Evolutionary conservation across 2,888 invertebrate species (phyloP), one percentile per base, ranked within the genome.

Genomic region (Acanthosoma haemorrhoidale): DNA sequence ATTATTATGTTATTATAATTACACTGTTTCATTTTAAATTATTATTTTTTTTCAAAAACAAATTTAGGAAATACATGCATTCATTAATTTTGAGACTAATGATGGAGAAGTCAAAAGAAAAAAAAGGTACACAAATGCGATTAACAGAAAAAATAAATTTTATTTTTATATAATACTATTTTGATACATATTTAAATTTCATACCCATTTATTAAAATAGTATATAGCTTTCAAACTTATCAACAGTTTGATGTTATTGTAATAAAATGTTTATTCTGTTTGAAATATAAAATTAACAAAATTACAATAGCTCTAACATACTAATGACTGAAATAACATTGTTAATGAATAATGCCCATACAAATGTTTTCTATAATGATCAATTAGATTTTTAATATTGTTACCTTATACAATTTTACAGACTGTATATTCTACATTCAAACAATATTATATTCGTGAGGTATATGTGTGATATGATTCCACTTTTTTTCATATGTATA

Each of bases 391-490:
- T 38, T 63, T 38, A 66, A 66, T 25, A 36, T 9, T 39, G 38
- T 25, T 63, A 63, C 25, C n/a, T 32, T 63, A 38, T 63, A 63
- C 63, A 63, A 25, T 15, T 63, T 63, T 36, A 15, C 69, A 18
- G 34, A 72, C 64, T 64, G 39, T 64, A 67, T 69, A 61, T 71
- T 66, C 73, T 73, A 73, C 71, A 39, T 51, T 72, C 67, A 71
- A 71, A 71, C 70, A 68, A 71, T 72, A 66, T 72, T 71, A 70
- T 58, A 63, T 74, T 74, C 73, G 59, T 75, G 75, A 75, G 75
- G 75, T 75, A 75, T 75, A 74, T 74, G 72, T 71, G 74, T 75
- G 75, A 75, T 75, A 75, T 75, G 75, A 75, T 71, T 71, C 58
- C 70, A 72, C 73, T 71, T 73, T 73, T 16, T 5, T 69, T 66